Base-by-base conservation (phyloP, 1,140 invertebrate genomes). In the Lepidurus arcticus region DNA sequence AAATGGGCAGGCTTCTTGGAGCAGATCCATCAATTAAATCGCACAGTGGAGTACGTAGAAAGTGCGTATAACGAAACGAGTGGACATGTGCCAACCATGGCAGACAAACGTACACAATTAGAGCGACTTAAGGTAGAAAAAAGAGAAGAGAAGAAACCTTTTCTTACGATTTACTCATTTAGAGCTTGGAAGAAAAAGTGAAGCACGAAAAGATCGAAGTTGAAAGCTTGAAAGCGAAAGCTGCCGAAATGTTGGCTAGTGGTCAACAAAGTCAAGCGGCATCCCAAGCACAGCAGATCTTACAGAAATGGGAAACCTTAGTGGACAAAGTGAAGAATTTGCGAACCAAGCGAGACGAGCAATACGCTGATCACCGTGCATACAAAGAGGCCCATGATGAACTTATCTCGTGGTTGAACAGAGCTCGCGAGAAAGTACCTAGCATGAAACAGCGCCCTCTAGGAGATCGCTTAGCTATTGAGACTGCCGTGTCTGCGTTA, bases 361-460 rank as follows among this genome's bases (percentile, higher is more conserved):
- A 95, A 83, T 95, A 92, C 81, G 91, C 92, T 83, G 93, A 96
- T 85, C 94, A 96, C 83, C 89, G 92, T 78, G 84, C 91, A 26
- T 96, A 95, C 81, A 96, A 95, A 84, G 93, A 95, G 86, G 92
- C 93, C 65, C 91, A 93, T 81, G 94, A 97, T 83, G 93, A 96
- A 84, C 85, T 97, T 7, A 90, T 92, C 53, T 88, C 89, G 47
- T 96, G 94, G 93, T 87, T 96, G 79, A 92, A 88, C 75, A 87
- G 94, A 80, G 92, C 94, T 7, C 88, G 94, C 78, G 94, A 96
- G 85, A 96, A 95, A 83, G 90, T 96, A 81, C 94, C 94, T 11
- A 91, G 93, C 6, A 86, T 95, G 78, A 94, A 93, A 83, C 94
- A 95, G 80, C 89, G 92, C 80, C 90, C 92, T 10, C 84, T 96